Evolutionary conservation across 2,888 invertebrate species (phyloP), one percentile per base, ranked within the genome.

Genomic region (Criorhina ranunculi): DNA sequence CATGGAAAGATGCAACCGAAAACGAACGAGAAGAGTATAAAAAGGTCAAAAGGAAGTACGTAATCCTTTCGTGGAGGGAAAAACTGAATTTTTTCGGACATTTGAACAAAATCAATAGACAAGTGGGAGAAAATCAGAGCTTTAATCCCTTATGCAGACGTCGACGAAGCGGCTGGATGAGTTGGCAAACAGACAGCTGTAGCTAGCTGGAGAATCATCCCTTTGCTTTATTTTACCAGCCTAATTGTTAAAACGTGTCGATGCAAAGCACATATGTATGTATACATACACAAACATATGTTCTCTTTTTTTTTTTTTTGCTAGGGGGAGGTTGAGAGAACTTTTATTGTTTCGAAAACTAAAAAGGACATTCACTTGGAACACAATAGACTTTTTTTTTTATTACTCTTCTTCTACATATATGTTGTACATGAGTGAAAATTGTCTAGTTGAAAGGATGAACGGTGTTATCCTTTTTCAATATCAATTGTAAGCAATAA

Each of bases 51-150:
- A 31, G 35, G 40, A 24, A 57, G 40, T 9, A 5, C 29, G 19
- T 59, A 51, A 60, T 53, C 62, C 60, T 55, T 73, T 4, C 35
- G 44, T 64, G n/a, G 44, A 35, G 73, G 37, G 51, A 44, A 46
- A 35, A 73, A 44, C 37, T 12, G 6, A 51, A 17, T 62, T 75
- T 53, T 73, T 64, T 55, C 62, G 73, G 73, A 44, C 62, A 73
- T 55, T 75, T 75, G 11, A 66, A 19, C 64, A 75, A 40, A 75
- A 66, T 75, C 66, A 75, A 75, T 75, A 46, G 35, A 55, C 31
- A n/a, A 19, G 67, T 29, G 11, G 33, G 31, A 44, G 31, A 17
- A n/a, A 31, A 53, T 33, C 57, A 51, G 31, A n/a, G 19, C 55
- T 46, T 44, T 55, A 55, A 40, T 55, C 53, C 2, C 29, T n/a